These are phyloP conservation scores for Argya squamiceps DNA, from an alignment of 2,797 vertebrate genomes.

Conservation along the genomic window DNA sequence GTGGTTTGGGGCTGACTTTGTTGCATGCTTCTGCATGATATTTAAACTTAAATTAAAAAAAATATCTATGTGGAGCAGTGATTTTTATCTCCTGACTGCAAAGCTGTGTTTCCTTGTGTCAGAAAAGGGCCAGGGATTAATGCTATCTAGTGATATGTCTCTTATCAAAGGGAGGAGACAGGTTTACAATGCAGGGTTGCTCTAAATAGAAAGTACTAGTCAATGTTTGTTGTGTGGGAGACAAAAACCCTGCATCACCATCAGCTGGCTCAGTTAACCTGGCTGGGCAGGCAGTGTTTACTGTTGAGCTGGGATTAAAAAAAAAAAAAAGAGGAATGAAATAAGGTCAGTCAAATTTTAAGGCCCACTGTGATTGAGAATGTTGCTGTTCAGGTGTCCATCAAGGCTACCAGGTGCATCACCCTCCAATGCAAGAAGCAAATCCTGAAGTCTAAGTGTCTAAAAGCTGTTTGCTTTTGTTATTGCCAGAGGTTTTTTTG, in stretches of 20 bases:
- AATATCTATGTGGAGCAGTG: not conserved
- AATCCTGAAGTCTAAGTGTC: not conserved
- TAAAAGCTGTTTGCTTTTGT: not conserved
- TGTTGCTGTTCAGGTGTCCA: not conserved
- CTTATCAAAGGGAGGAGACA: slow-evolving; percentile 43
- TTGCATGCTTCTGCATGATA: not conserved
- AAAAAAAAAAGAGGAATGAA: not conserved
- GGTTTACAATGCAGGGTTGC: not conserved
- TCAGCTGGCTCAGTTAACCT: slow-evolving; percentile 9
- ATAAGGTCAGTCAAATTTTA: not conserved
- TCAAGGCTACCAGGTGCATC: rapidly evolving
- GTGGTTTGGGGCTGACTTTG: not conserved
- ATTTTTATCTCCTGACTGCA: not conserved
- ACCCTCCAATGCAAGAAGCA: not conserved
- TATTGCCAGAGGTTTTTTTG: not conserved
- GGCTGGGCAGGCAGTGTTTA: not conserved
- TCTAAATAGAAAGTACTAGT: slow-evolving; percentile 35
- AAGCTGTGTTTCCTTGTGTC: not conserved
- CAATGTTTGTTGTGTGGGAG: slow-evolving; percentile 40
- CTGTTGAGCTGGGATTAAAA: not conserved
- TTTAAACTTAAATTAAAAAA: not conserved
- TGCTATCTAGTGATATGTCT: not conserved
- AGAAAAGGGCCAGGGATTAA: not conserved
- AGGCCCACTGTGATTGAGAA: not conserved
- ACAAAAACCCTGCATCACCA: slow-evolving; percentile 21